A percentile compares a stretch with the other conserved stretches of the same genome.
Evolutionary conservation across 2,888 invertebrate genomes (phyloP).

Genomic region (Drosophila lacicola): DNA sequence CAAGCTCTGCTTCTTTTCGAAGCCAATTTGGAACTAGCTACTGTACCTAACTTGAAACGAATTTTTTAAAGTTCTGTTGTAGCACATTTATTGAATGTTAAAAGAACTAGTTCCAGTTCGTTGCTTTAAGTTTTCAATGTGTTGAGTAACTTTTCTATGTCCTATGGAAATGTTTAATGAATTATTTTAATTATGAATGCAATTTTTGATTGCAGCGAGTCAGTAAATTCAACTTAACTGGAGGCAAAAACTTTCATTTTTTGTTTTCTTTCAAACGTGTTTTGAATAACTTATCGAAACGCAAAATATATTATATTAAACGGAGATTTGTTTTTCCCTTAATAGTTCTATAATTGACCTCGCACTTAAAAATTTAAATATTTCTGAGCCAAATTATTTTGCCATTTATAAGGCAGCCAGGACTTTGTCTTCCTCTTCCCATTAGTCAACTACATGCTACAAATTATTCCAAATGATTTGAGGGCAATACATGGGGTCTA

Average conservation of each 20-base stretch:
- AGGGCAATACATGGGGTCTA: slow-evolving; percentile 26
- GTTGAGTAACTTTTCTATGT: too few species aligned
- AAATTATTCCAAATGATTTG: slow-evolving; percentile 69
- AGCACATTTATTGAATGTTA: neutral
- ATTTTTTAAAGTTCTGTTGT: neutral
- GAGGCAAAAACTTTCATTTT: neutral
- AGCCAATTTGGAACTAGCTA: neutral
- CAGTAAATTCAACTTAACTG: too few species aligned
- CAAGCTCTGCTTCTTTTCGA: slow-evolving; percentile 3
- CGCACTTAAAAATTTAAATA: neutral
- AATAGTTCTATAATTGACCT: neutral
- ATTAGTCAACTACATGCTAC: slow-evolving; percentile 42
- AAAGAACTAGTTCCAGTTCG: slow-evolving; percentile 12
- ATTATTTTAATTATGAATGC: too few species aligned
- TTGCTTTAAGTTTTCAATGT: too few species aligned
- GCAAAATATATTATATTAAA: neutral
- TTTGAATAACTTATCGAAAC: too few species aligned
- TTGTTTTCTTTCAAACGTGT: neutral
- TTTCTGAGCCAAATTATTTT: neutral
- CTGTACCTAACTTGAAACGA: neutral
- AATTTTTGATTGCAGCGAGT: too few species aligned
- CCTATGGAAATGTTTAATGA: neutral
- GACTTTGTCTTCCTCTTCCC: slow-evolving; percentile 35
- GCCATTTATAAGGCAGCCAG: slow-evolving; percentile 3
- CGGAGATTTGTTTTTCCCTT: too few species aligned